Conservation (phyloP, 53 echinoderm and acorn worm genomes). For the Luidia sarsii region DNA sequence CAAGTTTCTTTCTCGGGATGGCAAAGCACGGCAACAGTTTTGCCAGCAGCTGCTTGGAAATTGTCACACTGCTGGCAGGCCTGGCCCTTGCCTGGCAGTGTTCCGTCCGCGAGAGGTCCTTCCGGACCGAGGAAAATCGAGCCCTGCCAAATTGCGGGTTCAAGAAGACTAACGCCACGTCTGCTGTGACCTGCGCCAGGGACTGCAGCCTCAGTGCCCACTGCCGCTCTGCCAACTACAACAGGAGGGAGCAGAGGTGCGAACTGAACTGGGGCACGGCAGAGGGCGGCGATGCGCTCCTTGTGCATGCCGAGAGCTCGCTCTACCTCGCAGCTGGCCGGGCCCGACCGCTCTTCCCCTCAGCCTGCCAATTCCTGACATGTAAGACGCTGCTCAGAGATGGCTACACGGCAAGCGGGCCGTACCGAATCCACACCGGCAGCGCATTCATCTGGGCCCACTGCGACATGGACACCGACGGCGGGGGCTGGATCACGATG, state of each 20-base stretch:
- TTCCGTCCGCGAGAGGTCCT: too few relatives aligned
- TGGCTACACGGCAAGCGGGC: not conserved
- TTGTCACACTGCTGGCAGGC: too few relatives aligned
- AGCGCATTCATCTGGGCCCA: not conserved
- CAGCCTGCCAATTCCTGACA: not conserved
- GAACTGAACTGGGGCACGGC: constrained; percentile 1
- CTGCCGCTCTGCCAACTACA: constrained; percentile 10
- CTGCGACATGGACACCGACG: constrained; percentile 27
- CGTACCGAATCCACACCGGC: not conserved
- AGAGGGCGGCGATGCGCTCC: too few relatives aligned
- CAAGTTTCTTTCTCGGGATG: too few relatives aligned
- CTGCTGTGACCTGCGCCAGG: not conserved
- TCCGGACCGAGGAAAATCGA: not conserved
- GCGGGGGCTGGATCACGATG: constrained; percentile 31
- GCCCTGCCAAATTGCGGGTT: not conserved
- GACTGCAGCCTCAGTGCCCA: constrained; percentile 1
- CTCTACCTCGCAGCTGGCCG: too few relatives aligned
- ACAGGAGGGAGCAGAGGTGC: not conserved
- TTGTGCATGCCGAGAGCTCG: too few relatives aligned
- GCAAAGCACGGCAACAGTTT: too few relatives aligned
- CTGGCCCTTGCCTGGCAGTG: too few relatives aligned
- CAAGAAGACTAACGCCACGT: not conserved
- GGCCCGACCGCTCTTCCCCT: not conserved
- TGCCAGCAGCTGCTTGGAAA: too few relatives aligned
- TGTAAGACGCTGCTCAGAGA: not conserved